These are phyloP conservation scores for Drosophila neotestacea DNA, from an alignment of 2,888 invertebrate genomes.

Conservation along the genomic window DNA sequence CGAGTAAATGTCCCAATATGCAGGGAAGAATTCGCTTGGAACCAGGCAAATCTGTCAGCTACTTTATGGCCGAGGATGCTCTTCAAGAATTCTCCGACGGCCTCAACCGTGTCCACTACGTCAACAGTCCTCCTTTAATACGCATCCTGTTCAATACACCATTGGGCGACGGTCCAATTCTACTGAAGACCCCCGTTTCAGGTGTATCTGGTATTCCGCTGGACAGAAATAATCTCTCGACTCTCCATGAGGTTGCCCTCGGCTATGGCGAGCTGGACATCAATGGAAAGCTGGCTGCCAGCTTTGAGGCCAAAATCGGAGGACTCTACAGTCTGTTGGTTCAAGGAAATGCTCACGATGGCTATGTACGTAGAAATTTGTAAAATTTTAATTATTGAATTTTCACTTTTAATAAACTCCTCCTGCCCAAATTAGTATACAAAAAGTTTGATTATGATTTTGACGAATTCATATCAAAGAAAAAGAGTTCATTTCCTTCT, in stretches of 20 bases:
- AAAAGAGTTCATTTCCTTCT: neutral
- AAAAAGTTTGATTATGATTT: no score
- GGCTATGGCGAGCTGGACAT: slow-evolving; percentile 65
- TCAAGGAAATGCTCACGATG: slow-evolving; percentile 84
- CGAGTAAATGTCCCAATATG: slow-evolving; percentile 59
- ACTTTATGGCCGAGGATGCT: slow-evolving; percentile 70
- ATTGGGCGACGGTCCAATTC: slow-evolving; percentile 54
- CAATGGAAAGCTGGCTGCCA: slow-evolving; percentile 60
- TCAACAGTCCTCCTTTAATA: slow-evolving; percentile 81
- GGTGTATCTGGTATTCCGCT: slow-evolving; percentile 21
- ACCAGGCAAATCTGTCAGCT: slow-evolving; percentile 81
- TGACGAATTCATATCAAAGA: no score
- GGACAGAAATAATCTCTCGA: slow-evolving; percentile 58
- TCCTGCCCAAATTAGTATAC: no score
- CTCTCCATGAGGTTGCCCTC: slow-evolving; percentile 58
- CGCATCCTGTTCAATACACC: slow-evolving; percentile 82
- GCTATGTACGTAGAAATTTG: slow-evolving; percentile 80
- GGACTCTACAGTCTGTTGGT: slow-evolving; percentile 88
- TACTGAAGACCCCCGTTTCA: slow-evolving; percentile 48
- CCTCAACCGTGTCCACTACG: slow-evolving; percentile 66
- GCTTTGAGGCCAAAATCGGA: slow-evolving; percentile 86
- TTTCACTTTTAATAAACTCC: no score
- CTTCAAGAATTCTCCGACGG: slow-evolving; percentile 80
- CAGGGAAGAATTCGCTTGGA: slow-evolving; percentile 58
- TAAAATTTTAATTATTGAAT: no score